Percentiles rank a stretch among this genome's conserved stretches.
Conservation (phyloP, 2,113 vertebrate species). For the Columbina picui region DNA sequence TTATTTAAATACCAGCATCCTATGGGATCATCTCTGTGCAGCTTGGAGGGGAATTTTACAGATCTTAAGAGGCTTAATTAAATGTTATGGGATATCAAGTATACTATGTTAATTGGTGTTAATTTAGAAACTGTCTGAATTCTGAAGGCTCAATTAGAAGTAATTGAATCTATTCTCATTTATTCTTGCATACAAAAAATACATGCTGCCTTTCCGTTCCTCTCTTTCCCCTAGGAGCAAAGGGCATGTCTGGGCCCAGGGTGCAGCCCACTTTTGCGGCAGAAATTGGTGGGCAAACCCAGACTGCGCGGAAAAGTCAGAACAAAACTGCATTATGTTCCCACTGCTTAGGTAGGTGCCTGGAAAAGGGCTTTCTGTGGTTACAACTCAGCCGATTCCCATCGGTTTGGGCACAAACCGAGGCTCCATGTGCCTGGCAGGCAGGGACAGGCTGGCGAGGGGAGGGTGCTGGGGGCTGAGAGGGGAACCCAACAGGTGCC, state of each 20-base stretch:
- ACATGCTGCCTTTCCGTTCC: background rate
- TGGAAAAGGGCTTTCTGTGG: background rate
- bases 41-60: constrained; percentile 10
- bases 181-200: constrained; percentile 60
- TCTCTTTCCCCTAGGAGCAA: background rate
- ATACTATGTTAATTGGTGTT: constrained; percentile 60
- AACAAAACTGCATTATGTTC: background rate
- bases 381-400: fast-evolving
- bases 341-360: fast-evolving
- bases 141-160: constrained; percentile 69
- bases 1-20: background rate
- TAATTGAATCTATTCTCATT: constrained; percentile 69
- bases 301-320: background rate
- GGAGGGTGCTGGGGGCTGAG: background rate
- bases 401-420: background rate
- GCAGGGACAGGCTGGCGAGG: background rate
- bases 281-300: background rate
- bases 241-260: background rate
- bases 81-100: constrained; percentile 70
- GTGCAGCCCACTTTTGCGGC: background rate
- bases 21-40: constrained; percentile 3
- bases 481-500: no score
- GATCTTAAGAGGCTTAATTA: constrained; percentile 67
- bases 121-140: constrained; percentile 75
- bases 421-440: background rate